Base-by-base conservation (phyloP, 2,888 invertebrate genomes). In the Glaucopsyche alexis region DNA sequence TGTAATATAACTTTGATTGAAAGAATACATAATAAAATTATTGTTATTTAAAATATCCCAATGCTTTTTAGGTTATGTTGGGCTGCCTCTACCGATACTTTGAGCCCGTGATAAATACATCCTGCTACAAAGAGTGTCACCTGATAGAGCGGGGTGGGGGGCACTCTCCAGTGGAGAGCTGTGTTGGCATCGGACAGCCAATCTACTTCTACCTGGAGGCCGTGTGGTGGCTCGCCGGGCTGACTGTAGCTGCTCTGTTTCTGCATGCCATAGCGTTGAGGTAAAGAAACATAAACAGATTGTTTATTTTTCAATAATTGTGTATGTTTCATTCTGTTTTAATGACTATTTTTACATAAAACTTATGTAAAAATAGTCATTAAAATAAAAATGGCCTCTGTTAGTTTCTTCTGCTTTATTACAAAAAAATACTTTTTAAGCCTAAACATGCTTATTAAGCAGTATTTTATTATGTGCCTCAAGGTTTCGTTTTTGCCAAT, bases 121-220 rank as follows among this genome's bases (percentile, higher is more conserved):
- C 86, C 0, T 40, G 78, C 0, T 75, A 84, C 71, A 91, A 93
- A 71, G 82, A 90, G 72, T 94, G 94, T 75, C 91, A 93, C 84
- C 78, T 82, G 60, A 86, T 91, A 55, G 94, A 95, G 80, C 88
- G 96, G 75, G 96, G 96, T 3, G 90, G 93, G 8, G 94, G 91
- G 9, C 85, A 95, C 45, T 81, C 94, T 0, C 94, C 95, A 0
- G 94, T 96, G 0, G 91, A 94, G 76, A 96, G 96, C 81, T 98
- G 97, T 84, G 95, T 95, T 80, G 97, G 97, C 0, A 83, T 96
- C 0, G 96, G 96, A 0, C 96, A 97, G 78, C 96, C 97, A 0
- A 94, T 96, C 74, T 95, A 96, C 84, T 98, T 98, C 88, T 98
- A 98, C 83, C 88, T 97, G 72, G 95, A 96, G 80, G 93, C 94